These are phyloP conservation scores for Characodon lateralis DNA, from an alignment of 2,797 vertebrate genomes.

Conservation along the genomic window DNA sequence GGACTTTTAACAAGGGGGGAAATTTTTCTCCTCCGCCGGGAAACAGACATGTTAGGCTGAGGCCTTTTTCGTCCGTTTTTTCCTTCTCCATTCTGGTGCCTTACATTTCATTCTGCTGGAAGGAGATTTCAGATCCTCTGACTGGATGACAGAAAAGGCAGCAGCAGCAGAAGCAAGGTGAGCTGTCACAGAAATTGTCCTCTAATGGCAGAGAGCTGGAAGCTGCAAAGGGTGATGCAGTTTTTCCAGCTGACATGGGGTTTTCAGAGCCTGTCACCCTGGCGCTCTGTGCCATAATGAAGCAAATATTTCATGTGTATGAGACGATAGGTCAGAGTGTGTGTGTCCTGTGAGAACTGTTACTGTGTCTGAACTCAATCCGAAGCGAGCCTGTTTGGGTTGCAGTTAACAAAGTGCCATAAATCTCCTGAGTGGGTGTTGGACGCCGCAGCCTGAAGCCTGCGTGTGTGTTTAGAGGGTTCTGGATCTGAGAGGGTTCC, in stretches of 20 bases:
- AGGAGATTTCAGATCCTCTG: constrained; percentile 51
- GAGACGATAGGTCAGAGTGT: constrained; percentile 1
- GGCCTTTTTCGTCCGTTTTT: constrained; percentile 27
- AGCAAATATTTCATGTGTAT: constrained; percentile 8
- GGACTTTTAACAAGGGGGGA: constrained; percentile 27
- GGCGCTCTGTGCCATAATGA: constrained; percentile 2
- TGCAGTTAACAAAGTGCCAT: constrained; percentile 59
- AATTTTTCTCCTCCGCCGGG: constrained; percentile 45
- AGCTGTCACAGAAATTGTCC: constrained; percentile 32
- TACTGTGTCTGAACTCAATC: constrained; percentile 3
- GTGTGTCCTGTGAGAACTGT: too few species aligned
- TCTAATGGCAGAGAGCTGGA: not conserved
- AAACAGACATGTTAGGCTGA: constrained; percentile 61
- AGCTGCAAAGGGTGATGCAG: not conserved
- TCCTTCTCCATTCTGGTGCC: constrained; percentile 37
- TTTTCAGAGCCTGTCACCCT: constrained; percentile 10
- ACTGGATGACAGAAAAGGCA: constrained; percentile 71
- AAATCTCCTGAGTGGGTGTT: constrained; percentile 51
- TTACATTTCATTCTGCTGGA: constrained; percentile 48
- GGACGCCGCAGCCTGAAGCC: not conserved
- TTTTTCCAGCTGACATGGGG: constrained; percentile 32
- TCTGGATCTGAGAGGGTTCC: constrained; percentile 46
- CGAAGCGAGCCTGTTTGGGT: constrained; percentile 36
- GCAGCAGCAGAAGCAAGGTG: constrained; percentile 62
- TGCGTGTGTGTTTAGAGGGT: constrained; percentile 18